Base-by-base conservation (phyloP, 2,113 vertebrate genomes). In the Collichthys lucidus region DNA sequence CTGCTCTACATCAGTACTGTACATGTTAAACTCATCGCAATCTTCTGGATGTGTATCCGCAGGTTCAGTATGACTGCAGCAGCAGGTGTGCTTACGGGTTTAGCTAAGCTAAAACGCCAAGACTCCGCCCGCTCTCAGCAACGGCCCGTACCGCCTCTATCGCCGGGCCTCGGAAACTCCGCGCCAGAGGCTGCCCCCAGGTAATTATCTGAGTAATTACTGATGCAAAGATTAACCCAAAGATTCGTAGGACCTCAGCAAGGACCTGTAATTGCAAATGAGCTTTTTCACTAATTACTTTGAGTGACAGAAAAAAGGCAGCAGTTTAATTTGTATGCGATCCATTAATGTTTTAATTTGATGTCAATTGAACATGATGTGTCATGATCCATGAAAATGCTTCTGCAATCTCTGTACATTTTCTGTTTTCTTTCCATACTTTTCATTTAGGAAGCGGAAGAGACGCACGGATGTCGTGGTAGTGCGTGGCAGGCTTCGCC, bases 51-150 rank as follows among this genome's bases (percentile, higher is more conserved):
- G 49, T 83, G 64, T 80, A 0, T 67, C 20, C 42, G 35, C 74
- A 94, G 92, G 88, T 93, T 50, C 82, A 93, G 88, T 22, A 99
- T 99, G 98, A 99, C 98, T 86, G 98, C 98, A 79, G 98, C 98
- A 0, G 98, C 97, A 56, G 98, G 98, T 76, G 98, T 99, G 77
- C 96, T 99, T 89, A 99, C 98, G 2, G 98, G 98, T 89, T 96
- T 99, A 89, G 98, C 98, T 4, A 98, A 98, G 92, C 93, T 99
- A 71, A 99, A 99, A 89, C 96, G 98, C 84, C 98, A 99, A 87
- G 98, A 99, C 93, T 99, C 98, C 0, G 94, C 96, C 71, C 96
- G 98, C 88, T 98, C 98, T 10, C 98, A 99, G 89, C 96, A 97
- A 50, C 96, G 96, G 46, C 44, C 96, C 91, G 16, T 89, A 82